Evolutionary conservation across 2,888 invertebrate genomes (phyloP), one percentile per base, ranked within the genome.

Genomic region (Galerucella calmariensis): DNA sequence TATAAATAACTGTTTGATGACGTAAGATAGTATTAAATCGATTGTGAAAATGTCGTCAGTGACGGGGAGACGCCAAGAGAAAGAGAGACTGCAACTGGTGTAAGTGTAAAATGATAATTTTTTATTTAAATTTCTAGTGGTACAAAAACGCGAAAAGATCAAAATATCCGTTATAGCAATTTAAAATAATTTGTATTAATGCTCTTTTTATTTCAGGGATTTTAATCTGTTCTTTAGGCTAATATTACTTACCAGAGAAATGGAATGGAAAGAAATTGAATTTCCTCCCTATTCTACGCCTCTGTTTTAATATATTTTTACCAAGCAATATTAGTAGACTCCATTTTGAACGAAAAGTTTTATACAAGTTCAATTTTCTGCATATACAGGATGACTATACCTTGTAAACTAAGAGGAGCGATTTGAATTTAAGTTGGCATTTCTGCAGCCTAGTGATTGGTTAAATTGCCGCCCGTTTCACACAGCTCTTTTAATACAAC

Each of bases 121-220:
- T 75, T 72, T 69, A 75, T 69, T 69, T 35, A 67, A 67, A 66
- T 66, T 65, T 71, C 35, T 59, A 44, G 72, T 46, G 75, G 69
- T 75, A 69, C 75, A 75, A 75, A 75, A 69, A 9, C 59, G 12
- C 27, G 58, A 62, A 53, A 72, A 72, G 72, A 72, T 75, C 72
- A 72, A 75, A 75, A 72, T 53, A 62, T 53, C 24, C 68, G 67
- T 69, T 69, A 48, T 27, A 61, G 41, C 14, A 48, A 11, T 48
- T 48, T 48, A 48, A 48, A 48, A 20, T 65, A 46, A 11, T 65
- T 65, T 65, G 46, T 46, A 46, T 46, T 12, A 12, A 46, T 65
- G 46, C 16, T 65, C 16, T 65, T 61, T 27, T 14, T 8, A 35
- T 61, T 27, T 14, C 3, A n/a, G 20, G 46, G 20, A 46, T 65